These are phyloP conservation scores for Anhinga anhinga DNA, from an alignment of 2,113 vertebrate species.

Conservation along the genomic window DNA sequence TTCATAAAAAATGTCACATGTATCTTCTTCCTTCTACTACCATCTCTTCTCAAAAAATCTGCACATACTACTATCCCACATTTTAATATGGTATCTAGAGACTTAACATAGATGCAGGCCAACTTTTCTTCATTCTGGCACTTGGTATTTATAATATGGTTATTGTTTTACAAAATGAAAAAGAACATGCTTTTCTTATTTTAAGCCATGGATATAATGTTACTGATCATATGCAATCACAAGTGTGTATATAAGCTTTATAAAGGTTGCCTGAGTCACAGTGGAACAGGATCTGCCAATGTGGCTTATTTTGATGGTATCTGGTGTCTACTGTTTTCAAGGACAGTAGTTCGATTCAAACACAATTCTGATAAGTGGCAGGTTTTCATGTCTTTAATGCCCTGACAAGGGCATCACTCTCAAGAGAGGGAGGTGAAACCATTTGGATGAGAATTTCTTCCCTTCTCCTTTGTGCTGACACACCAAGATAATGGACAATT, in stretches of 20 bases:
- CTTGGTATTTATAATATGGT: background rate
- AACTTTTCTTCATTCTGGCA: slow-evolving; percentile 29
- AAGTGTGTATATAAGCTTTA: background rate
- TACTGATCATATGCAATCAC: background rate
- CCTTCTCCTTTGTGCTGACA: slow-evolving; percentile 74
- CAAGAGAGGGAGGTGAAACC: slow-evolving; percentile 77
- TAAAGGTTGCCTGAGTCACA: slow-evolving; percentile 42
- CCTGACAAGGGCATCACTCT: slow-evolving; percentile 81
- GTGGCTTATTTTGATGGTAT: slow-evolving; percentile 69
- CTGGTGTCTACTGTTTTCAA: slow-evolving; percentile 76
- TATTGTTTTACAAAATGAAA: slow-evolving; percentile 22
- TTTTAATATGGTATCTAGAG: background rate
- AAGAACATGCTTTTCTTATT: background rate
- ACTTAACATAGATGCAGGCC: background rate
- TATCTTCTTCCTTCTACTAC: background rate
- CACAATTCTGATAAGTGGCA: slow-evolving; percentile 78
- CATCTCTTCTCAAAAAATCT: background rate
- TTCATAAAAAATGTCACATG: background rate
- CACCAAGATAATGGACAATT: slow-evolving; percentile 81
- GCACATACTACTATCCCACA: background rate
- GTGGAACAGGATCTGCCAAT: slow-evolving; percentile 45
- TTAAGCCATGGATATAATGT: background rate
- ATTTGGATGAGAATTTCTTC: slow-evolving; percentile 69
- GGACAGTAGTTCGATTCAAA: slow-evolving; percentile 79
- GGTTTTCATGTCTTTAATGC: slow-evolving; percentile 78